Conservation (phyloP, 64 coral and sea anemone species). For the Montipora foliosa region DNA sequence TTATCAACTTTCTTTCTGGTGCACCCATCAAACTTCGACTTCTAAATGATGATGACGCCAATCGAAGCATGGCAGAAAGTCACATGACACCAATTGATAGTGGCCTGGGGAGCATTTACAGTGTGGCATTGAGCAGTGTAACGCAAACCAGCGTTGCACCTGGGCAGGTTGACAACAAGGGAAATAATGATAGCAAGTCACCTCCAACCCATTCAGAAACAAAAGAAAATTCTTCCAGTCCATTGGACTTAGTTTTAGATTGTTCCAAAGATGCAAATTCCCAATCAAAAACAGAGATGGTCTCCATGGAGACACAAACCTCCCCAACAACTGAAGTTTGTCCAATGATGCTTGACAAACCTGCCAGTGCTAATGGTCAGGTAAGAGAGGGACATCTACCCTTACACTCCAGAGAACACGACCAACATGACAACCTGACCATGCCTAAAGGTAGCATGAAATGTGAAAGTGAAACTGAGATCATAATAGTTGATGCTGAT, state of each 20-base stretch:
- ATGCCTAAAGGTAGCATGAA: background rate
- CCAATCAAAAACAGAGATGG: background rate
- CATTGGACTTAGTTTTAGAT: background rate
- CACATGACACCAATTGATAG: constrained; percentile 91
- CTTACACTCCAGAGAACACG: background rate
- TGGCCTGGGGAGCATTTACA: constrained; percentile 91
- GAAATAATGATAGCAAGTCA: background rate
- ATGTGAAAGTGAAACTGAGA: background rate
- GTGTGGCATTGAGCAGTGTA: constrained; percentile 66
- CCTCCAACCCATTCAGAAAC: background rate
- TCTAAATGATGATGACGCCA: constrained; percentile 60
- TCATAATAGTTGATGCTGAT: background rate
- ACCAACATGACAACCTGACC: constrained; percentile 17
- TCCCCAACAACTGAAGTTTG: constrained; percentile 33
- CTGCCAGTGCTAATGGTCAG: background rate
- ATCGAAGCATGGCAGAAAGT: constrained; percentile 68
- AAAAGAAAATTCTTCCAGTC: background rate
- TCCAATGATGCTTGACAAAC: constrained; percentile 4
- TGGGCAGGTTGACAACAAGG: background rate
- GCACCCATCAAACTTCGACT: constrained; percentile 65
- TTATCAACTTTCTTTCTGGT: constrained; percentile 97
- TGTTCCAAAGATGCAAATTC: background rate
- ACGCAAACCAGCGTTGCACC: constrained; percentile 45
- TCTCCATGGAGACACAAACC: constrained; percentile 44
- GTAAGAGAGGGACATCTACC: background rate